Base-by-base conservation (phyloP, 2,888 invertebrate species). In the Stenoptilia bipunctidactyla region DNA sequence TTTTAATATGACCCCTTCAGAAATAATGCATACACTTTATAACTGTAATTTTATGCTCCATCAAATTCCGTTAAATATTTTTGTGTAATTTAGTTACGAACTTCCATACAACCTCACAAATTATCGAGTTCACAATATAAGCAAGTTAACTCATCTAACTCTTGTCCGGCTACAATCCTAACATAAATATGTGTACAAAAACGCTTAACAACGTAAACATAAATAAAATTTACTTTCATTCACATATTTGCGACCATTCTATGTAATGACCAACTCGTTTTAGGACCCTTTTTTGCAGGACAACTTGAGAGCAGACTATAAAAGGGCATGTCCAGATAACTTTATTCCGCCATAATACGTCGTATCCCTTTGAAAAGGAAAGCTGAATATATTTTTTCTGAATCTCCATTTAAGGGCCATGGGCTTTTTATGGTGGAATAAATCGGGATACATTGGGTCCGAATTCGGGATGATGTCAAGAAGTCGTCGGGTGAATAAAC, bases 241-340 rank as follows among this genome's bases (percentile, higher is more conserved):
- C 39, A 48, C 45, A 65, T 56, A 62, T 71, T 71, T 67, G 68
- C 65, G 58, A 47, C 62, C 58, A 67, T 73, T 72, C 66, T 61
- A 61, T 62, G 65, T 66, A 66, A 77, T 69, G 66, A 57, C 61
- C 64, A 61, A 60, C 65, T 63, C 66, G 66, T 71, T 68, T 53
- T 47, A 45, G 57, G 55, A 61, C 66, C 72, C 66, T 75, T 74
- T 39, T 72, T 75, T 70, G 71, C 70, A 52, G 57, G 61, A 65
- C 56, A 58, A 55, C 51, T 61, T 64, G 30, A n/a, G 30, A 12
- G 12, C 30, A n/a, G 30, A n/a, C 10, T 10, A 74, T 82, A 82
- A 82, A 82, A 75, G 77, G 79, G 59, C 63, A 67, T 65, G 74
- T 67, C 70, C 76, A 74, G 76, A 77, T 77, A 76, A 75, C 72